Conservation (phyloP, 2,888 invertebrate species). For the Sesia bembeciformis region DNA sequence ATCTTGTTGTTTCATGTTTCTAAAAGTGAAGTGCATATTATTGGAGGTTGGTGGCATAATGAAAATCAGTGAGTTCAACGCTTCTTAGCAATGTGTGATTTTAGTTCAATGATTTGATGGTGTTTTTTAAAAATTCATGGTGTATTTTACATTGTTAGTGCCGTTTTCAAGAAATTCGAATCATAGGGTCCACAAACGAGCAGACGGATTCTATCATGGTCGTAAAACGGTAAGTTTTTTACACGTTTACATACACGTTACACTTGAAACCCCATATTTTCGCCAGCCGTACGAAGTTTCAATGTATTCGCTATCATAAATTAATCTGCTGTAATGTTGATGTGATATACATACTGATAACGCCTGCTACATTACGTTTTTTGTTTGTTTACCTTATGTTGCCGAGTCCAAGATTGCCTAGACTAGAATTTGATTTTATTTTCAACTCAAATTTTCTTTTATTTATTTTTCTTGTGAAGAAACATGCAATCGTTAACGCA, state of each 20-base stretch:
- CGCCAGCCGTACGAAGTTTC: too few species aligned
- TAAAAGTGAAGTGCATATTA: slow-evolving; percentile 56
- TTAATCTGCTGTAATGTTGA: too few species aligned
- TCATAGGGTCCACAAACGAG: slow-evolving; percentile 74
- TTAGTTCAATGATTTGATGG: slow-evolving; percentile 59
- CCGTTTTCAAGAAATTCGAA: slow-evolving; percentile 61
- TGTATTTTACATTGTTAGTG: slow-evolving; percentile 61
- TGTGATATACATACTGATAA: too few species aligned
- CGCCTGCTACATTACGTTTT: too few species aligned
- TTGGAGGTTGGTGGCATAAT: slow-evolving; percentile 51
- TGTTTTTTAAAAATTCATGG: slow-evolving; percentile 67
- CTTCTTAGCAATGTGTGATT: slow-evolving; percentile 69
- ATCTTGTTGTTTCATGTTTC: slow-evolving; percentile 31
- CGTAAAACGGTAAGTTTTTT: slow-evolving; percentile 69
- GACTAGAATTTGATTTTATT: too few species aligned
- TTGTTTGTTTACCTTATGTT: too few species aligned
- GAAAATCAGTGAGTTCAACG: slow-evolving; percentile 61
- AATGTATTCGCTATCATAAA: too few species aligned
- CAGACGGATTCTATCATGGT: slow-evolving; percentile 75
- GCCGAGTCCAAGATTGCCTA: too few species aligned
- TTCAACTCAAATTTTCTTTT: too few species aligned
- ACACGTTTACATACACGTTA: neutral
- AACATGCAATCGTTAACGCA: too few species aligned
- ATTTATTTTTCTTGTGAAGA: too few species aligned
- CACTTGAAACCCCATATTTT: too few species aligned